Base-by-base conservation (phyloP, 2,797 vertebrate species). In the Manis crassicaudata region DNA sequence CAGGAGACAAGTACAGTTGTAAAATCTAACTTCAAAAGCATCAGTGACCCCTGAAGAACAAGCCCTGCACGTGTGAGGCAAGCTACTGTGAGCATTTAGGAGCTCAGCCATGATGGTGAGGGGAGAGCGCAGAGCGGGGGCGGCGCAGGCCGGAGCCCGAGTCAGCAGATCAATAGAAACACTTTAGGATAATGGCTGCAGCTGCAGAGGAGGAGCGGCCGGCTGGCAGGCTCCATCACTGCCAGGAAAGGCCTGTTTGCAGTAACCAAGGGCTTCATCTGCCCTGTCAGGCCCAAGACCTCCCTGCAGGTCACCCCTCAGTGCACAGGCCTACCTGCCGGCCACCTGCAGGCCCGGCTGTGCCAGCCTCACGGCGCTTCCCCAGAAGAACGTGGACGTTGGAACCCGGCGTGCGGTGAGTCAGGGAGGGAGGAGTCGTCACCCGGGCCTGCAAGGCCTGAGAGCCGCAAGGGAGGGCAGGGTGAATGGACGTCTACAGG, bases 151-250 rank as follows among this genome's bases (percentile, higher is more conserved):
- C 91, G 96, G 98, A 99, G 98, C 98, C 97, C 92, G 97, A 98
- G 96, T 97, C 98, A 98, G 98, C 98, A 98, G 98, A 99, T 99
- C 98, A 98, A 98, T 98, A 98, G 98, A 98, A 99, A 97, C 98
- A 98, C 98, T 98, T 99, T 98, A 98, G 98, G 97, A 97, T 99
- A 98, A 99, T 98, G 98, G 98, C 98, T 97, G 88, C 92, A 97
- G 98, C 98, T 97, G 63, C 17, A 96, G 97, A 96, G 97, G 94
- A 97, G 92, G 96, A 97, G 79, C 52, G 97, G 97, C 98, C 97
- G 97, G 96, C 88, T 97, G 92, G 94, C 96, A 96, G 93, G 94
- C 97, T 98, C 97, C 97, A 96, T 98, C 98, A 96, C 96, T 98
- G 98, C 98, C 98, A 98, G 98, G 98, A 99, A 98, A 98, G 76